Base-by-base conservation (phyloP, 2,113 vertebrate genomes). In the Psilopsiagon aymara region DNA sequence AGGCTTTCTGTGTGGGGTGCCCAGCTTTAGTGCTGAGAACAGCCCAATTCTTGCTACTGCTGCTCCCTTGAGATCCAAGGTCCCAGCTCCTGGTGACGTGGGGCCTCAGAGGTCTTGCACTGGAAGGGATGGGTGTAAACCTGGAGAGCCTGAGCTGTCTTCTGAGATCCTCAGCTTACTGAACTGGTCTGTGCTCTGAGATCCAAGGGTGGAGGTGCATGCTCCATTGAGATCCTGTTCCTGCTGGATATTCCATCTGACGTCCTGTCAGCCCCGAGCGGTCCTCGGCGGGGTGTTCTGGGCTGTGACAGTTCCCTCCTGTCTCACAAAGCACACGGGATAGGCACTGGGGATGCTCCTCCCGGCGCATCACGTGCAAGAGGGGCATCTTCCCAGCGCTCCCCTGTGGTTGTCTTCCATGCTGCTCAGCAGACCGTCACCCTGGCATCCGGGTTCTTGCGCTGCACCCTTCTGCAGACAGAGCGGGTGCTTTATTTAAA, bases 381-480 rank as follows among this genome's bases (percentile, higher is more conserved):
- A 62, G 76, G 57, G 80, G 73, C 64, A 71, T 73, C 81, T 78
- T 66, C 64, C 53, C 31, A 2, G 49, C 0, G 4, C 64, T 83
- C 25, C 51, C 20, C n/a, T 3, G 0, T 20, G 59, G 62, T 11
- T 68, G 79, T 49, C 44, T 63, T n/a, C 51, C 0, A 0, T 33
- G 55, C 76, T 1, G 4, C 79, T 84, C 62, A 1, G 82, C 81
- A 47, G 76, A 25, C 9, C 0, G 16, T 51, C 39, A 2, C 81
- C 44, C 63, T 57, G 81, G 81, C 4, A 3, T 21, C 5, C 0
- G 2, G 3, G 25, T 1, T 17, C 44, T 62, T 2, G 2, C 0
- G 0, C 35, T 19, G 17, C 33, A 31, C 37, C 69, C 80, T 81
- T 88, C 44, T 39, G 33, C 67, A 37, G 13, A 41, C 49, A 59